phyloP scores from a whole-genome alignment of 1,140 invertebrate genomes.

The Drosophila melanica region DNA sequence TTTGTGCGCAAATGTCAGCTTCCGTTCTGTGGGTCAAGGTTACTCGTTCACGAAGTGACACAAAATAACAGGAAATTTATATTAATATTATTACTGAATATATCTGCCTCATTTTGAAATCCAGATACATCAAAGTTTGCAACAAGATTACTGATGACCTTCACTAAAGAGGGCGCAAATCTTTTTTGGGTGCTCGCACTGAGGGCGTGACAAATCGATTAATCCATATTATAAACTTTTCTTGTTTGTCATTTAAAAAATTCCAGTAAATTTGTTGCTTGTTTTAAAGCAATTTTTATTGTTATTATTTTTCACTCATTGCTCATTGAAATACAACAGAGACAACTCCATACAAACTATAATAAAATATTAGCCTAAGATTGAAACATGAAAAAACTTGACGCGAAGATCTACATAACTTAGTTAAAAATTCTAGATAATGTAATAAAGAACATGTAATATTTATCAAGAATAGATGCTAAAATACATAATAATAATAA shows the following conservation, averaged over 20 bases:
- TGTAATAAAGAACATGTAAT: constrained; percentile 34
- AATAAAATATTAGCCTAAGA: constrained; percentile 25
- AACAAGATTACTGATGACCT: too few species aligned
- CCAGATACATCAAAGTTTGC: too few species aligned
- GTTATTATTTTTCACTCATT: constrained; percentile 61
- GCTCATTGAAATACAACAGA: constrained; percentile 22
- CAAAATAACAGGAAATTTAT: background rate
- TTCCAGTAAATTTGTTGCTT: constrained; percentile 21
- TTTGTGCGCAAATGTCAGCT: constrained; percentile 11
- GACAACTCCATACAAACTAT: constrained; percentile 30
- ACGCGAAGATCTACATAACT: constrained; percentile 73
- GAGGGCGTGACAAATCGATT: too few species aligned
- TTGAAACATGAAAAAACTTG: constrained; percentile 57
- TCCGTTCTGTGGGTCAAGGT: constrained; percentile 43
- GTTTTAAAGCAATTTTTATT: constrained; percentile 43
- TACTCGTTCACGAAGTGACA: too few species aligned
- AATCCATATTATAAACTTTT: too few species aligned
- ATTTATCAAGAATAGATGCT: constrained; percentile 28
- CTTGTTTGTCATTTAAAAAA: background rate
- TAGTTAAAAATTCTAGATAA: constrained; percentile 47
- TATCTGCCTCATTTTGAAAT: too few species aligned
- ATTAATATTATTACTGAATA: background rate
- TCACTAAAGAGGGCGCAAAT: too few species aligned
- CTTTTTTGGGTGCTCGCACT: too few species aligned
- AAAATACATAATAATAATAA: constrained; percentile 57